Base-by-base conservation (phyloP, 2,113 vertebrate species). In the Cathartes aura region DNA sequence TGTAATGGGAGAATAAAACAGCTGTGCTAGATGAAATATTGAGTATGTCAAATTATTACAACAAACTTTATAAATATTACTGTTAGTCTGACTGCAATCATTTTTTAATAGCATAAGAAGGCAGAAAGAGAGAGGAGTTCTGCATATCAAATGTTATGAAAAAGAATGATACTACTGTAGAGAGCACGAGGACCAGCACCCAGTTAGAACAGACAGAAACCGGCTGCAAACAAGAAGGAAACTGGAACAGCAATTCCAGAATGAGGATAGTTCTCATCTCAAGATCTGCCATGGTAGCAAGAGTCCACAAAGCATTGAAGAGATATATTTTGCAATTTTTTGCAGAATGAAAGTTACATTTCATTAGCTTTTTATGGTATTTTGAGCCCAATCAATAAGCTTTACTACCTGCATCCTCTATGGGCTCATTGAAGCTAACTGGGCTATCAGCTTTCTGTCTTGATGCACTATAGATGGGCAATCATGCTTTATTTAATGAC, bases 381-480 rank as follows among this genome's bases (percentile, higher is more conserved):
- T 97, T 92, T 86, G 42, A 97, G 79, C 87, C 83, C 13, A 89
- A 72, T 84, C 87, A 95, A 87, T 87, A 97, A 72, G 34, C 75
- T 97, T 93, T 85, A 62, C 11, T 6, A 80, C 73, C 30, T 74
- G 76, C 48, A 85, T 94, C 56, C 92, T 95, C 95, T 79, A 1
- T 58, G 91, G 83, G 78, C 82, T 95, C 89, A 56, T 86, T 95
- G 82, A 34, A 90, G 91, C 90, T 94, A 81, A 53, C 76, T 50
- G 67, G 66, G 45, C 59, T 66, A 66, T 95, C 85, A 92, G 50
- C 64, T 95, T 45, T 74, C 68, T 81, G 63, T 80, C 81, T 29
- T 56, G 75, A 55, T 81, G 78, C 62, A 26, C 78, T 91, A 8
- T 78, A 63, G 89, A 94, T 96, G 90, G 92, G 76, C 70, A 95